Conservation (phyloP, 2,113 vertebrate species). For the Eira barbara region DNA sequence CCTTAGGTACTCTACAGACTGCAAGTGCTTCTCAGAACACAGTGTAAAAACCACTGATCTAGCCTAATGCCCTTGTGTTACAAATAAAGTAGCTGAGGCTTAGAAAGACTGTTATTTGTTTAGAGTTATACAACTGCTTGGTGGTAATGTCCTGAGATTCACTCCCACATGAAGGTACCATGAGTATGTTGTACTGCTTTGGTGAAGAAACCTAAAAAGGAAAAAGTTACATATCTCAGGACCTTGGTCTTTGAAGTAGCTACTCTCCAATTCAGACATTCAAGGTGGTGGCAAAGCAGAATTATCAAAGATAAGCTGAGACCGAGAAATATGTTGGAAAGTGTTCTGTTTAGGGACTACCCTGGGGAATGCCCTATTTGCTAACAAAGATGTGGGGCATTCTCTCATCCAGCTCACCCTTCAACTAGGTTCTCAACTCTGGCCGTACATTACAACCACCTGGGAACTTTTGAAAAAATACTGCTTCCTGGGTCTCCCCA, state of each 20-base stretch:
- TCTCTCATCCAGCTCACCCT: slow-evolving; percentile 26
- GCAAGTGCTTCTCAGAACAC: slow-evolving; percentile 1
- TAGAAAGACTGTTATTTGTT: background rate
- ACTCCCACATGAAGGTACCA: background rate
- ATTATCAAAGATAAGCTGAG: background rate
- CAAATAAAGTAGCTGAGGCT: background rate
- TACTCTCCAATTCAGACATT: background rate
- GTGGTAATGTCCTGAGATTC: background rate
- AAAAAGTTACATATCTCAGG: background rate
- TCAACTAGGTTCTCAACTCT: slow-evolving; percentile 34
- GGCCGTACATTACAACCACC: slow-evolving; percentile 31
- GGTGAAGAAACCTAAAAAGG: background rate
- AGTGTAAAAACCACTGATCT: background rate
- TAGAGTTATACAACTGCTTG: background rate
- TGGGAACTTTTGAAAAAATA: slow-evolving; percentile 54
- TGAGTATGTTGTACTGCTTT: background rate
- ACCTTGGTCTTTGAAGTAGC: background rate
- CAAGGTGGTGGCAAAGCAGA: background rate
- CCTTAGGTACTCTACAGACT: background rate
- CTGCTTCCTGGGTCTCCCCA: slow-evolving; percentile 35
- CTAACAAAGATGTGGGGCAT: background rate
- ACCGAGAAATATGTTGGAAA: slow-evolving; percentile 22
- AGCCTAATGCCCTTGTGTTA: background rate
- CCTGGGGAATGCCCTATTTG: slow-evolving; percentile 52
- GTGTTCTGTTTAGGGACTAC: slow-evolving; percentile 21